Base-by-base conservation (phyloP, 2,888 invertebrate genomes). In the Cryptosula pallasiana region DNA sequence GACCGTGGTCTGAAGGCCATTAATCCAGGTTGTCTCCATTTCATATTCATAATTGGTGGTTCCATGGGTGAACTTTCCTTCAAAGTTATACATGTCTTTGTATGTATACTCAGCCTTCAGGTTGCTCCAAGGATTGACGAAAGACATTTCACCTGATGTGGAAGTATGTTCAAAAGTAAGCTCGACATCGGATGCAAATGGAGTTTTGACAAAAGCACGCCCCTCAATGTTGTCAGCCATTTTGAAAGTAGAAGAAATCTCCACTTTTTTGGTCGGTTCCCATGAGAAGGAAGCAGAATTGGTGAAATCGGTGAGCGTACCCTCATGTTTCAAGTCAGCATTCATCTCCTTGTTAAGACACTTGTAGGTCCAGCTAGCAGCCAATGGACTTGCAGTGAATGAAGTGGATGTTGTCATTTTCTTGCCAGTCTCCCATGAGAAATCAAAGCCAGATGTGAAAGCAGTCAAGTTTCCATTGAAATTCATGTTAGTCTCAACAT, bases 241-340 rank as follows among this genome's bases (percentile, higher is more conserved):
- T 9, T 63, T 27, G 27, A 63, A 57, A 32, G 55, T 71, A 34
- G 76, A 71, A n/a, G 73, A 73, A 13, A 71, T 74, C 13, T 69
- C 74, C 25, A 76, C 71, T 55, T 74, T 77, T 34, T 77, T 76
- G 25, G 75, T 71, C 16, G 75, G 74, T 23, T 73, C 76, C 79
- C 79, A 80, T 9, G 77, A 73, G 0, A 78, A 45, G 32, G 77
- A 74, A 23, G 73, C 74, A 13, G 54, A 63, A 23, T 72, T 69
- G 45, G 63, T 72, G 45, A 73, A 54, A 23, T 27, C 54, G 13
- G 69, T 69, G 25, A 69, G n/a, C 13, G n/a, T 70, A 0, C 32
- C 23, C 23, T 73, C 73, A 35, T 74, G 72, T 25, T 73, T 69
- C 73, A 75, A 71, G n/a, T 70, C 29, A 34, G 73, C 73, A 25